phyloP scores from a whole-genome alignment of 2,888 invertebrate genomes.

The Agrochola circellaris region DNA sequence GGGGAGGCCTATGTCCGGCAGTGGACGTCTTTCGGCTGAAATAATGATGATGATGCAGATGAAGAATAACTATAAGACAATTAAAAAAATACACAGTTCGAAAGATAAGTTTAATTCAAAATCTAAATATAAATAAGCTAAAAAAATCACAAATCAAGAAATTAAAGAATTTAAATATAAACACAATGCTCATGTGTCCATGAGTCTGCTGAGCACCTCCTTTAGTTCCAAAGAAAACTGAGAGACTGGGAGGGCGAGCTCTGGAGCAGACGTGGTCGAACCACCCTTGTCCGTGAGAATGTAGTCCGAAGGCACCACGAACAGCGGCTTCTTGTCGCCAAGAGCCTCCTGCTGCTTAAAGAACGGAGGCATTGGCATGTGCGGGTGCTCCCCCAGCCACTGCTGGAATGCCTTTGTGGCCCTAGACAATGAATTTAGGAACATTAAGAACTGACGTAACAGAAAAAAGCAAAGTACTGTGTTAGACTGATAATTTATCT shows the following conservation, averaged over 20 bases:
- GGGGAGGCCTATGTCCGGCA: background rate
- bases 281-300: conserved; percentile 74
- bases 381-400: conserved; percentile 79
- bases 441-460: conserved; percentile 4
- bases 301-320: conserved; percentile 85
- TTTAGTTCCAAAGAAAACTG: conserved; percentile 84
- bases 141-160: conserved; percentile 20
- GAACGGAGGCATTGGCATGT: conserved; percentile 82
- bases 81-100: background rate
- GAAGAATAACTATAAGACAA: background rate
- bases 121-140: conserved; percentile 8
- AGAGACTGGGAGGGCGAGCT: conserved; percentile 84
- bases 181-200: conserved; percentile 75
- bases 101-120: conserved; percentile 28
- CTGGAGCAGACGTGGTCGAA: conserved; percentile 70
- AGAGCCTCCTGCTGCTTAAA: conserved; percentile 69
- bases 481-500: background rate
- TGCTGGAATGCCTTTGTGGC: conserved; percentile 85
- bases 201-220: conserved; percentile 83
- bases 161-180: conserved; percentile 4
- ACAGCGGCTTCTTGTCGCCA: conserved; percentile 80
- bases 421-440: conserved; percentile 67
- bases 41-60: background rate
- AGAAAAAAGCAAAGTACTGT: background rate
- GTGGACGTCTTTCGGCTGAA: background rate